phyloP scores from a whole-genome alignment of 2,113 vertebrate genomes.

The Trematomus loennbergii region DNA sequence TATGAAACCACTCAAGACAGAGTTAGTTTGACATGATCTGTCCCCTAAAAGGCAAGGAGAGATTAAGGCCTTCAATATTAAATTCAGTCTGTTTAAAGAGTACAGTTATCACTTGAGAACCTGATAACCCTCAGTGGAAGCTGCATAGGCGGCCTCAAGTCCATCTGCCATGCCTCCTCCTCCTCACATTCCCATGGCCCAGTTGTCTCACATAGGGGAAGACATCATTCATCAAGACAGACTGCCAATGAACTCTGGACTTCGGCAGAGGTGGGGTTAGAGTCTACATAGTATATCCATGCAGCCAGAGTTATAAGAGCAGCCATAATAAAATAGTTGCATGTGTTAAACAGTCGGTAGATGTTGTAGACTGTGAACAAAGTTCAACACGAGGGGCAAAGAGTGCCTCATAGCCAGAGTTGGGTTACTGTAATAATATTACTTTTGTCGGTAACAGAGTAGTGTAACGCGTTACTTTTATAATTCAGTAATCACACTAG shows the following conservation, averaged over 20 bases:
- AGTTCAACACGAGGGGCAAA: background rate
- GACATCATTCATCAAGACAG: slow-evolving; percentile 8
- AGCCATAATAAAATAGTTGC: background rate
- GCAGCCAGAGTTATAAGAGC: background rate
- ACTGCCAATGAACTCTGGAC: background rate
- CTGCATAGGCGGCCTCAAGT: slow-evolving; percentile 4
- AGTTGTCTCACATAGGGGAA: slow-evolving; percentile 2
- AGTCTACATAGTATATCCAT: background rate
- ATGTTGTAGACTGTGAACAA: background rate
- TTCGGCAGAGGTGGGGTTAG: background rate
- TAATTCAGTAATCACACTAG: too few relatives aligned
- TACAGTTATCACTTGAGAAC: background rate
- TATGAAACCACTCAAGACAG: too few relatives aligned
- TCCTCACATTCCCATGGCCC: slow-evolving; percentile 7
- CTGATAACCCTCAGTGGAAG: background rate
- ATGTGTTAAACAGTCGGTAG: background rate
- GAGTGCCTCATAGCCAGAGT: background rate
- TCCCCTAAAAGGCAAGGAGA: background rate
- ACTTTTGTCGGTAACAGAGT: too few relatives aligned
- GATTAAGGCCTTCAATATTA: background rate
- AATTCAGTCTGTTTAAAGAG: background rate
- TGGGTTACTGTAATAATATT: too few relatives aligned
- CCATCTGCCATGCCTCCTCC: background rate
- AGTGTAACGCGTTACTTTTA: too few relatives aligned
- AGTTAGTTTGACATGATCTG: background rate